Percentiles rank a stretch among this genome's conserved stretches.
Conservation (phyloP, 1,140 invertebrate species). For the Drosophila pectinifera region DNA sequence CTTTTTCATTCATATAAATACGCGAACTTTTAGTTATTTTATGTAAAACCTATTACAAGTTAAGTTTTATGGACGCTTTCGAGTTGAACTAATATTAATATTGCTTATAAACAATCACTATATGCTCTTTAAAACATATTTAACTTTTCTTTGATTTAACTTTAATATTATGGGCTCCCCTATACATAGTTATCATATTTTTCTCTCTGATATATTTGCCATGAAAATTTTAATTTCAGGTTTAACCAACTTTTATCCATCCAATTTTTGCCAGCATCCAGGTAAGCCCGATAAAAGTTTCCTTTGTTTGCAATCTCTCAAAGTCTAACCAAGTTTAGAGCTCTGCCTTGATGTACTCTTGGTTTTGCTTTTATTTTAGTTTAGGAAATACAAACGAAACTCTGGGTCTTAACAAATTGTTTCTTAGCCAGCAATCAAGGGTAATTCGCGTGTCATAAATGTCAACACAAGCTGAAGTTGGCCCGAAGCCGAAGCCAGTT, state of each 20-base stretch:
- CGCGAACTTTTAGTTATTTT: too few species aligned
- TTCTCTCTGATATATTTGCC: too few species aligned
- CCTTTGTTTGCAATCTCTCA: background rate
- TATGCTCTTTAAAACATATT: background rate
- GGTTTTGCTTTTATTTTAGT: background rate
- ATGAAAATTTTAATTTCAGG: background rate
- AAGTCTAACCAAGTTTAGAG: slow-evolving; percentile 16
- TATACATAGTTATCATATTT: too few species aligned
- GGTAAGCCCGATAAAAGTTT: background rate
- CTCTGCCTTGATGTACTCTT: background rate
- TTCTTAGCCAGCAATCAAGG: slow-evolving; percentile 22
- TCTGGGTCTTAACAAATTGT: slow-evolving; percentile 5
- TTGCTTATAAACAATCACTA: background rate
- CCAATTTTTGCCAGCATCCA: slow-evolving; percentile 3
- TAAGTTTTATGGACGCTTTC: too few species aligned
- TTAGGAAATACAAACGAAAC: slow-evolving; percentile 3
- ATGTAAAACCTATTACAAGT: too few species aligned
- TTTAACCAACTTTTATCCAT: slow-evolving; percentile 6
- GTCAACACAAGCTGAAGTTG: slow-evolving; percentile 10
- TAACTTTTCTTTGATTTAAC: background rate
- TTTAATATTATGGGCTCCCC: too few species aligned
- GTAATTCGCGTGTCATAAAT: slow-evolving; percentile 43
- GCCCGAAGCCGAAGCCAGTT: slow-evolving; percentile 9
- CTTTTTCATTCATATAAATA: too few species aligned
- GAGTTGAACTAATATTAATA: too few species aligned